Percentiles rank a stretch among this genome's conserved stretches.
Evolutionary conservation across 2,113 vertebrate genomes (phyloP).

Genomic region (Loxodonta africana): DNA sequence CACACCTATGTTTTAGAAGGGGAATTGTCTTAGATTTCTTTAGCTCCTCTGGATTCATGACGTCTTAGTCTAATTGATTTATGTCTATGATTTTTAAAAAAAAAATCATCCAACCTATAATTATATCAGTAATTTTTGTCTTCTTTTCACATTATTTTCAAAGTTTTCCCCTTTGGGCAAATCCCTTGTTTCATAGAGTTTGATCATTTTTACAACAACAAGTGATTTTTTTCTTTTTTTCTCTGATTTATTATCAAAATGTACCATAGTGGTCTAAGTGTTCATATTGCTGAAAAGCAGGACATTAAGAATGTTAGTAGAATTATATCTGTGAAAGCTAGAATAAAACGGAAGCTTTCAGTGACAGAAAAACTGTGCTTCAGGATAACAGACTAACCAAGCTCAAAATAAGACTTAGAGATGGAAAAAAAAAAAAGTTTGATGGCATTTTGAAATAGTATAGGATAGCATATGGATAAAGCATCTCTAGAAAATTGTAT

Average conservation of each 20-base stretch:
- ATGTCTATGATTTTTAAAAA: neutral
- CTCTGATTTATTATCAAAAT: slow-evolving; percentile 36
- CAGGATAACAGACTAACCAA: neutral
- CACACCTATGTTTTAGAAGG: slow-evolving; percentile 11
- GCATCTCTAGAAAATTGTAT: neutral
- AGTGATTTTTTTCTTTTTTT: slow-evolving; percentile 42
- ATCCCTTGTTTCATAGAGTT: slow-evolving; percentile 6
- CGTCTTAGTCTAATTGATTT: slow-evolving; percentile 9
- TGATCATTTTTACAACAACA: neutral
- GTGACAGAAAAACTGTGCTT: neutral
- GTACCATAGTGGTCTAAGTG: neutral
- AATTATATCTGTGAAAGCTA: slow-evolving; percentile 5
- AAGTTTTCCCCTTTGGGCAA: slow-evolving; percentile 1
- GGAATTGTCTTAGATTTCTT: neutral
- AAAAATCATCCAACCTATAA: neutral
- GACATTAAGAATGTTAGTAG: neutral
- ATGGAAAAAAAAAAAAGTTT: neutral
- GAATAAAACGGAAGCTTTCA: slow-evolving; percentile 34
- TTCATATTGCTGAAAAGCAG: neutral
- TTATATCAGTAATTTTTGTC: neutral
- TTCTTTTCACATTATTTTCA: slow-evolving; percentile 16
- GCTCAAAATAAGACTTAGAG: slow-evolving; percentile 38
- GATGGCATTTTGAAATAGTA: neutral
- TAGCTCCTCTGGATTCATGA: slow-evolving; percentile 10
- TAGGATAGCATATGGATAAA: neutral